Base-by-base conservation (phyloP, 1,140 invertebrate species). In the Hypsibius dujardini region DNA sequence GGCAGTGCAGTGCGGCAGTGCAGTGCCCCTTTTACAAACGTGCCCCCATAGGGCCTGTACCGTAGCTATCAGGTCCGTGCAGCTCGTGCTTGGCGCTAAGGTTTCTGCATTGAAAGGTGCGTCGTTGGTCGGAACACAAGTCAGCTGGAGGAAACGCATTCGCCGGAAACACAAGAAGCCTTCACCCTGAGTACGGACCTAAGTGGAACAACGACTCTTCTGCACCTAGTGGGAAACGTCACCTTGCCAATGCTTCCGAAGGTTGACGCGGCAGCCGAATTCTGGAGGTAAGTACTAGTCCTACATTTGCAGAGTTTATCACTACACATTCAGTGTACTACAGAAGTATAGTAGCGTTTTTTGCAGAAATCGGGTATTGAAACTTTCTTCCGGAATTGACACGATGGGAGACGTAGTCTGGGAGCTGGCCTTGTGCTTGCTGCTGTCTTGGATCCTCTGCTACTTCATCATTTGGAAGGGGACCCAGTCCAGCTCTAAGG, bases 401-500 rank as follows among this genome's bases (percentile, higher is more conserved):
- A 76, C 83, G 50, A 76, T 82, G 46, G 82, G 84, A 47, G 86
- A 84, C 3, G 85, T 95, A 3, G 89, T 90, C 75, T 94, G 90
- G 90, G 95, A 94, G 88, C 91, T 98, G 75, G 89, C 90, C 0
- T 77, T 93, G 1, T 95, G 92, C 78, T 84, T 98, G 28, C 79
- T 95, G 47, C 80, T 96, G 12, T 90, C 93, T 70, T 98, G 95
- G 95, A 81, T 90, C 72, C 83, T 96, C 70, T 91, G 97, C 14
- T 98, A 95, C 82, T 89, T 93, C 77, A 95, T 95, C 77, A 90
- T 97, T 1, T 95, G 94, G 90, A 93, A 94, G 80, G 95, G 95
- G 62, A 95, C 98, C 74, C 92, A 96, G 80, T 92, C 90, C 75
- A 95, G 92, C 73, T 94, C 94, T 78, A 97, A 95, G 84, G 93